Evolutionary conservation across 2,113 vertebrate species (phyloP).

Genomic region (Cyanoramphus novaezelandiae): DNA sequence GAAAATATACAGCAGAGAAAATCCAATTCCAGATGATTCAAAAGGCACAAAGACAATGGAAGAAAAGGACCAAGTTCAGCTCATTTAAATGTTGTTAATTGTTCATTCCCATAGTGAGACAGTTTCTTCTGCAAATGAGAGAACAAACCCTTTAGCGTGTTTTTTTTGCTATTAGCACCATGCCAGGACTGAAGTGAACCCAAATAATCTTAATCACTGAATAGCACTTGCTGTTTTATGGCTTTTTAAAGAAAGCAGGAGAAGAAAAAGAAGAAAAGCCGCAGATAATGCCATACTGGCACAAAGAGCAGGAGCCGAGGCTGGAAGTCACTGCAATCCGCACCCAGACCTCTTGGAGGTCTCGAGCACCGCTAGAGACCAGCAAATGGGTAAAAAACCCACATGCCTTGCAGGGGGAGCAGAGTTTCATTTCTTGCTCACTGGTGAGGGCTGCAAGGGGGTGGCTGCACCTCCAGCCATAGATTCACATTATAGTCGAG

Average conservation of each 20-base stretch:
- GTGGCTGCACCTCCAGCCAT: not conserved
- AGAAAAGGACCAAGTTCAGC: constrained; percentile 35
- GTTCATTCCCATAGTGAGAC: constrained; percentile 42
- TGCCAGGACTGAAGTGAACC: constrained; percentile 39
- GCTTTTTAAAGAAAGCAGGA: constrained; percentile 41
- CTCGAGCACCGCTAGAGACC: constrained; percentile 22
- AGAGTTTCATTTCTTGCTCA: constrained; percentile 29
- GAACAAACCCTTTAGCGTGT: not conserved
- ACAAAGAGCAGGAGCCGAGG: constrained; percentile 43
- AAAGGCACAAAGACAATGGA: constrained; percentile 63
- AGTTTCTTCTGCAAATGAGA: constrained; percentile 35
- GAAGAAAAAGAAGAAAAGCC: not conserved
- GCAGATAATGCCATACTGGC: not conserved
- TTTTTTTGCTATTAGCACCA: not conserved
- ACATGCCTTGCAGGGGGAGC: not conserved
- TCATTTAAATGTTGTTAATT: constrained; percentile 50
- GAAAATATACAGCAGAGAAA: constrained; percentile 48
- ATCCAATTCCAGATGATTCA: constrained; percentile 55
- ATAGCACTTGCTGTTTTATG: not conserved
- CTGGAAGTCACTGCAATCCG: constrained; percentile 45
- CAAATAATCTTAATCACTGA: constrained; percentile 45
- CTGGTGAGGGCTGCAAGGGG: not conserved
- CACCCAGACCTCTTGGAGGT: constrained; percentile 63
- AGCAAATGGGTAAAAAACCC: accelerated
- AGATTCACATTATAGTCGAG: not conserved